A percentile compares a stretch with the other conserved stretches of the same genome.
Conservation (phyloP, 1,140 invertebrate species). For the Steinernema feltiae region DNA sequence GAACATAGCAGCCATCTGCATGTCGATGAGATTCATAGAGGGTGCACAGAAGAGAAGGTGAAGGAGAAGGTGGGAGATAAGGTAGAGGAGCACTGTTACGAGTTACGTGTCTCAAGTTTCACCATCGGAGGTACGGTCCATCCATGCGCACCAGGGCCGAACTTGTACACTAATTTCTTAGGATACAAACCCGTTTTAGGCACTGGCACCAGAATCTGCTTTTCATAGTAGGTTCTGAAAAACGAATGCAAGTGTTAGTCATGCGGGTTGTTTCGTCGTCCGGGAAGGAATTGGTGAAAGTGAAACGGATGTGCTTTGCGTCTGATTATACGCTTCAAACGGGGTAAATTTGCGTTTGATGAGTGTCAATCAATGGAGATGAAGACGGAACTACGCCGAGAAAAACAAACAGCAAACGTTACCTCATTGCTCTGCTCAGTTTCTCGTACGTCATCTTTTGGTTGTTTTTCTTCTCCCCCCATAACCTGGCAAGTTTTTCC, state of each 20-base stretch:
- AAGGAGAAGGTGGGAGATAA: background rate
- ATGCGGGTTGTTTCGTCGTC: constrained; percentile 1
- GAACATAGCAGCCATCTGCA: constrained; percentile 6
- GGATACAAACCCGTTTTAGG: constrained; percentile 63
- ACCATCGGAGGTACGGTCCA: constrained; percentile 29
- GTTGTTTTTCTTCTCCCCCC: constrained; percentile 78
- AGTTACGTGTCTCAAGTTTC: background rate
- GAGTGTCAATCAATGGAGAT: background rate
- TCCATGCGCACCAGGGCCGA: constrained; percentile 59
- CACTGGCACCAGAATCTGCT: constrained; percentile 61
- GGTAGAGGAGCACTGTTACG: background rate
- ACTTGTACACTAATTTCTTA: constrained; percentile 63
- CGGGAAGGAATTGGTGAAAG: constrained; percentile 11
- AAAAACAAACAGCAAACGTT: constrained; percentile 38
- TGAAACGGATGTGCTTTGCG: background rate
- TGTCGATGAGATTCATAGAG: constrained; percentile 10
- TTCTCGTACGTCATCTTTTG: constrained; percentile 88
- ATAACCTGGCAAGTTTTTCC: constrained; percentile 79
- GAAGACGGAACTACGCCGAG: too few relatives aligned
- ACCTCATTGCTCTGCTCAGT: constrained; percentile 83
- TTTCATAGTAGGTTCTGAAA: constrained; percentile 62
- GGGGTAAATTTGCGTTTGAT: background rate
- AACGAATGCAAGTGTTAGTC: constrained; percentile 10
- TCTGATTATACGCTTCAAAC: constrained; percentile 18
- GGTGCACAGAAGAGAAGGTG: background rate